Base-by-base conservation (phyloP, 2,888 invertebrate species). In the Conops quadrifasciatus region DNA sequence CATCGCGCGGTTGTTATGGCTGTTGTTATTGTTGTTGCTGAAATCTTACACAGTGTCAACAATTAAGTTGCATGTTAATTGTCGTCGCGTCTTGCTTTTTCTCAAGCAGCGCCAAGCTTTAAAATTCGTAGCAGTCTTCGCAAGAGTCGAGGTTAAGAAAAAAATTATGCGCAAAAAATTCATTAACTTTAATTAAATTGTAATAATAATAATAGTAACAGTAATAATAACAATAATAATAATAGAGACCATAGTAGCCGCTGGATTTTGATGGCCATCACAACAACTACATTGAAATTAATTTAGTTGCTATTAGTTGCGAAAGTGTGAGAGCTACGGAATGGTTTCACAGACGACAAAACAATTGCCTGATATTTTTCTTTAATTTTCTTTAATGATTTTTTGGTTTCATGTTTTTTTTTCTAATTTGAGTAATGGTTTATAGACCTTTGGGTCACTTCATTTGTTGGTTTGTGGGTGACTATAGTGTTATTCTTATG, bases 11-110 rank as follows among this genome's bases (percentile, higher is more conserved):
- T 21, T 21, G 53, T 19, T n/a, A 19, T 11, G 11, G 45, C 15
- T 45, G 47, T 60, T 60, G n/a, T 60, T 43, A 30, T 60, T 43
- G 60, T 11, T 21, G 2, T n/a, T 53, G 7, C n/a, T 53, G 53
- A 7, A 43, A 63, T 45, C 63, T 45, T 45, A 16, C 47, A 19
- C 26, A 63, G 63, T 63, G 63, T 63, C 63, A 63, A 63, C 63
- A 63, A 15, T 16, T 45, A 63, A 63, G 21, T 63, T n/a, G 47
- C 63, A 45, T 63, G 63, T 45, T 63, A 43, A 36, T 45, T 63
- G 63, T 63, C 47, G 24, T 19, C 26, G 56, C 13, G 13, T 56
- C 24, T 21, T 56, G 21, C 21, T 26, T 24, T n/a, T 63, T 45
- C 21, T n/a, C 63, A 63, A 2, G 21, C 63, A 47, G 3, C 19